Evolutionary conservation across 2,797 vertebrate species (phyloP).

Genomic region (Alcedo atthis): DNA sequence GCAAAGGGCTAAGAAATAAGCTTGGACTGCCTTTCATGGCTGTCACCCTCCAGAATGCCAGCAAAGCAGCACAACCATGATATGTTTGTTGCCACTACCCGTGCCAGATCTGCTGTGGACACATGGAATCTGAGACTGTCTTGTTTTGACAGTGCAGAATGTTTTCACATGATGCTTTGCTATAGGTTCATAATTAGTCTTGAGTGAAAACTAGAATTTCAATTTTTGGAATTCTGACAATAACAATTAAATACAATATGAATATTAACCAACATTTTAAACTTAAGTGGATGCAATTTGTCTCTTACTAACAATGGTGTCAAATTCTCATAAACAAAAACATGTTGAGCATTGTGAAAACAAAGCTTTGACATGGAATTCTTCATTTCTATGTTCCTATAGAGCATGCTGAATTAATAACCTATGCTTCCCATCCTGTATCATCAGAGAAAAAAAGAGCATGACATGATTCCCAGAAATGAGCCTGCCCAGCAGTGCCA

Average conservation of each 20-base stretch:
- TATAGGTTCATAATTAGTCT: fast-evolving
- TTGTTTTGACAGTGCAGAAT: background rate
- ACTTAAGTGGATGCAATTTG: background rate
- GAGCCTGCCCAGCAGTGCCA: background rate
- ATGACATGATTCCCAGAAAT: background rate
- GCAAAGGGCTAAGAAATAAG: background rate
- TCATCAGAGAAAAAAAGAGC: background rate
- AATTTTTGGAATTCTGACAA: background rate
- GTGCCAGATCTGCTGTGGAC: background rate
- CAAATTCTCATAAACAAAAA: background rate
- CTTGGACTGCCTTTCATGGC: background rate
- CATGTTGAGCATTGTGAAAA: background rate
- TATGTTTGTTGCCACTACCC: background rate
- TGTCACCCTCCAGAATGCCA: background rate
- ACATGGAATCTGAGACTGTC: background rate
- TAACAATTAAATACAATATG: background rate
- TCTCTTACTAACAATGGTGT: background rate
- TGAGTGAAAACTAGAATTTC: background rate
- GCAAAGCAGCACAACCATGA: background rate
- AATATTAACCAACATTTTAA: background rate
- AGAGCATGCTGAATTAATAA: background rate
- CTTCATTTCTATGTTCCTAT: background rate
- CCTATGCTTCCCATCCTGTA: background rate
- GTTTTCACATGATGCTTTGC: background rate
- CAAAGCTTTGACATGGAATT: background rate